Percentiles rank a stretch among this genome's conserved stretches.
Conservation (phyloP, 2,888 invertebrate genomes). For the Dicycla oo region DNA sequence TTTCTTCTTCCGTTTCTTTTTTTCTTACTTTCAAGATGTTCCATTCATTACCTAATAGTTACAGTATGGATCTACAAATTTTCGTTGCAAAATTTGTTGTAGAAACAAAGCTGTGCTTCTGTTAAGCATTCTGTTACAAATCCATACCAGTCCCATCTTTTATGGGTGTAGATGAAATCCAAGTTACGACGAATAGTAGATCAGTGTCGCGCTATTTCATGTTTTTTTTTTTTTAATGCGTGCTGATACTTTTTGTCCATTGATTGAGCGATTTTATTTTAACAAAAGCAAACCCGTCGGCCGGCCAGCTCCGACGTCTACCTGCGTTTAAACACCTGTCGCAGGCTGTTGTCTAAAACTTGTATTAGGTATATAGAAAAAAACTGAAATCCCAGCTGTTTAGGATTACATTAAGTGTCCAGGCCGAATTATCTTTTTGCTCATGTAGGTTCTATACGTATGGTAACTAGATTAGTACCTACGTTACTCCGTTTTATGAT, state of each 20-base stretch:
- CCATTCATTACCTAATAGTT: neutral
- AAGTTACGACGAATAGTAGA: neutral
- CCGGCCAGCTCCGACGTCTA: constrained; percentile 75
- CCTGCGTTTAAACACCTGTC: constrained; percentile 89
- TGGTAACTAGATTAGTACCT: neutral
- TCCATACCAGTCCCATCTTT: neutral
- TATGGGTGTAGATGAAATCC: neutral
- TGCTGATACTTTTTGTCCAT: constrained; percentile 61
- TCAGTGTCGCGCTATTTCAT: neutral
- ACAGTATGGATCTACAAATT: neutral
- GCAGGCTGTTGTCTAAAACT: constrained; percentile 57
- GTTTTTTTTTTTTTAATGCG: constrained; percentile 29
- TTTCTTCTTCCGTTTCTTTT: neutral
- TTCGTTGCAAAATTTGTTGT: neutral
- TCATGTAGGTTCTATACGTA: neutral
- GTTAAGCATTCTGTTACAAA: neutral
- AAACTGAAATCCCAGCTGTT: constrained; percentile 59
- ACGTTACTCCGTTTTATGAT: neutral
- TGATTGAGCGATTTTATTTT: constrained; percentile 71
- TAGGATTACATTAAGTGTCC: constrained; percentile 15
- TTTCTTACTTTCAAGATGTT: neutral
- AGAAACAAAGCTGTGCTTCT: neutral
- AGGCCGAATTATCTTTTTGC: neutral
- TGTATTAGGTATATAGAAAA: constrained; percentile 68
- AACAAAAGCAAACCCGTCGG: constrained; percentile 74